Evolutionary conservation across 1,140 invertebrate species (phyloP).

Genomic region (Aphaenogaster ashmeadi): DNA sequence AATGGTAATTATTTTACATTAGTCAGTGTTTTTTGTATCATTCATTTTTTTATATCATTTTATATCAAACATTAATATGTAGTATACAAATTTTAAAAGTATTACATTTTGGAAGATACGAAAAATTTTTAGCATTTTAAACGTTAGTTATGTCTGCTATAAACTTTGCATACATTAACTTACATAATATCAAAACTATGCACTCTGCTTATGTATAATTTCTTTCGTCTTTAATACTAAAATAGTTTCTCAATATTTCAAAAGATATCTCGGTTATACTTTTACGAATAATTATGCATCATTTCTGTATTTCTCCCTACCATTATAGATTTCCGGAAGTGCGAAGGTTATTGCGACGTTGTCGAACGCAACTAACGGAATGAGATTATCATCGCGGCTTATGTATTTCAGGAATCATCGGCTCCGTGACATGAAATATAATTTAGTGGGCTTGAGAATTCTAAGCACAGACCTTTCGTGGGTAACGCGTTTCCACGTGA

Average conservation of each 20-base stretch:
- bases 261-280: not conserved
- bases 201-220: not conserved
- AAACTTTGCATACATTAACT: not conserved
- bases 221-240: not conserved
- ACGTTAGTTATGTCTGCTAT: not conserved
- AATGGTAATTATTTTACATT: slow-evolving; percentile 2
- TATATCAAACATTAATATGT: not conserved
- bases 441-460: slow-evolving; percentile 73
- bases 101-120: not conserved
- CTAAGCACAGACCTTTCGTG: slow-evolving; percentile 73
- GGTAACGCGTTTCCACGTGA: slow-evolving; percentile 74
- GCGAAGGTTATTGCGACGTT: not conserved
- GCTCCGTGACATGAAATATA: slow-evolving; percentile 70
- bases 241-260: not conserved
- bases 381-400: slow-evolving; percentile 65
- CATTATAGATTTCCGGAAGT: not conserved
- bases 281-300: slow-evolving; percentile 5
- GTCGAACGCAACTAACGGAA: slow-evolving; percentile 32
- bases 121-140: not conserved
- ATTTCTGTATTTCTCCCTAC: not conserved
- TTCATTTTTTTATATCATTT: not conserved
- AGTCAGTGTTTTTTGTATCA: not conserved
- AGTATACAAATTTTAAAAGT: not conserved
- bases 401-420: slow-evolving; percentile 74
- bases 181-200: not conserved